Evolutionary conservation across 2,888 invertebrate genomes (phyloP).

Genomic region (Torymus tubicola): DNA sequence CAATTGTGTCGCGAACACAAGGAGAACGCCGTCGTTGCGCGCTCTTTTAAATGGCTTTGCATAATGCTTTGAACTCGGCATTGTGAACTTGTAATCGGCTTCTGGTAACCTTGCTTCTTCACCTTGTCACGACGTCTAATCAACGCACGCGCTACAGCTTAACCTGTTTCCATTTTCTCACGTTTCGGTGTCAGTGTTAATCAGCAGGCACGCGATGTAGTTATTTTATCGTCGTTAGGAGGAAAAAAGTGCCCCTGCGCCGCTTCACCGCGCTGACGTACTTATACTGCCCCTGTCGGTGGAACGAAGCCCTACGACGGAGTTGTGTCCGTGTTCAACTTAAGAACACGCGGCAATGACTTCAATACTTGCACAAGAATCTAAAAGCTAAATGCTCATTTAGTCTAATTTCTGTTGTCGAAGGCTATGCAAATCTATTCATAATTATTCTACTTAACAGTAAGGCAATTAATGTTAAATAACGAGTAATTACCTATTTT

Average conservation of each 20-base stretch:
- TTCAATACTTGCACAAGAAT: conserved; percentile 6
- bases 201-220: conserved; percentile 16
- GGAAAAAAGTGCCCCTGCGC: background rate
- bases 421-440: no score
- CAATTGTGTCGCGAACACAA: background rate
- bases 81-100: conserved; percentile 52
- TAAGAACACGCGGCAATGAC: conserved; percentile 41
- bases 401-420: no score
- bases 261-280: no score
- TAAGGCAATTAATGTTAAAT: no score
- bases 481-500: no score
- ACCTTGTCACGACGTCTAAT: conserved; percentile 50
- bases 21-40: no score
- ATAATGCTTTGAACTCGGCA: conserved; percentile 42
- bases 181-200: conserved; percentile 41
- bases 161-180: conserved; percentile 31
- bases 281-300: no score
- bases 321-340: conserved; percentile 1
- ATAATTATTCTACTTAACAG: no score
- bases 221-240: conserved; percentile 13
- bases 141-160: conserved; percentile 14
- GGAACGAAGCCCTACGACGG: conserved; percentile 22
- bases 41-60: conserved; percentile 28
- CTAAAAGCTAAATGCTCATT: background rate
- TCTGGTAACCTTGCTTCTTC: conserved; percentile 49